These are phyloP conservation scores for Pristis pectinata DNA, from an alignment of 2,797 vertebrate genomes.

Conservation along the genomic window DNA sequence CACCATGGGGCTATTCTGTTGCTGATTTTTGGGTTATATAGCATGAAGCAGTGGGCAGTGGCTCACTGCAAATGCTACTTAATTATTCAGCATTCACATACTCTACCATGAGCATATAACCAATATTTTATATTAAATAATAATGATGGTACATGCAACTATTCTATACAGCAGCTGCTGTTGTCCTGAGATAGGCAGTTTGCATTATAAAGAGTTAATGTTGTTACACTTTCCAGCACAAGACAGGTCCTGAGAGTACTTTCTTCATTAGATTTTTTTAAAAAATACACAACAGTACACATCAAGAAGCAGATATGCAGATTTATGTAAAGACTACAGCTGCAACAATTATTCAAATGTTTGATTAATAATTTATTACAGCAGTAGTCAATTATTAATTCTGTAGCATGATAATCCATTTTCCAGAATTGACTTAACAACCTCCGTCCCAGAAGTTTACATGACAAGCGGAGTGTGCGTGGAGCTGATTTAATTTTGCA, in stretches of 20 bases:
- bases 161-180: background rate
- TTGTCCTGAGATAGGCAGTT: background rate
- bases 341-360: slow-evolving; percentile 90
- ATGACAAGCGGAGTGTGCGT: slow-evolving; percentile 11
- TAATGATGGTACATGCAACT: slow-evolving; percentile 11
- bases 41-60: background rate
- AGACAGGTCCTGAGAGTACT: background rate
- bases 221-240: background rate
- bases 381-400: slow-evolving; percentile 91
- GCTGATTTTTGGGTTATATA: background rate
- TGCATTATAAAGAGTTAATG: slow-evolving; percentile 10
- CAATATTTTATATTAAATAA: slow-evolving; percentile 35
- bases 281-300: slow-evolving; percentile 59
- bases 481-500: slow-evolving; percentile 23
- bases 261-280: slow-evolving; percentile 21
- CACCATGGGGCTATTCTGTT: background rate
- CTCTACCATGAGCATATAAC: background rate
- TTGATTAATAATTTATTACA: slow-evolving; percentile 91
- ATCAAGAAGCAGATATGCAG: slow-evolving; percentile 85
- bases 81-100: slow-evolving; percentile 27
- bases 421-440: slow-evolving; percentile 54
- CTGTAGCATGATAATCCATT: slow-evolving; percentile 71
- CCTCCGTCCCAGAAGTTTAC: slow-evolving; percentile 32
- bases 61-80: background rate
- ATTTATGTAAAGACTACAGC: slow-evolving; percentile 92